phyloP scores from a whole-genome alignment of 2,113 vertebrate species.

The Agelaius phoeniceus region DNA sequence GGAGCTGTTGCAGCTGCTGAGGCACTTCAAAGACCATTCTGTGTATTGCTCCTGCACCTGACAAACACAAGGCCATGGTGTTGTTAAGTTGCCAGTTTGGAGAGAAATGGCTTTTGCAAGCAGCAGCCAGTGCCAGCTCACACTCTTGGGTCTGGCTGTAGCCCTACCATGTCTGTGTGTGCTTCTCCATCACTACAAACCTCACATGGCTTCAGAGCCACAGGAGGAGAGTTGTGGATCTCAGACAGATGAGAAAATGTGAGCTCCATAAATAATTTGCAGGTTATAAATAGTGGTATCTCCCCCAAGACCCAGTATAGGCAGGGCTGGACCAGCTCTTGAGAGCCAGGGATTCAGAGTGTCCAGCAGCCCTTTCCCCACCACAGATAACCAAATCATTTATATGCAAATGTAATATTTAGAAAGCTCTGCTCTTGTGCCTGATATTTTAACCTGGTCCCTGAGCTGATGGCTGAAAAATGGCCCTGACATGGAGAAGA shows the following conservation, averaged over 20 bases:
- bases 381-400: not conserved
- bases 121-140: not conserved
- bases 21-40: slow-evolving; percentile 44
- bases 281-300: not conserved
- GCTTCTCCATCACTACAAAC: not conserved
- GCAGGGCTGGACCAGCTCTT: not conserved
- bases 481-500: not conserved
- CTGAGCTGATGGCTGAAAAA: not conserved
- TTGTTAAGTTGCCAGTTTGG: not conserved
- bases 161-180: accelerated
- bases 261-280: not conserved
- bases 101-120: not conserved
- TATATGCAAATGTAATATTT: not conserved
- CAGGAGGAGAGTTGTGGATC: accelerated
- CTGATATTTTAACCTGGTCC: not conserved
- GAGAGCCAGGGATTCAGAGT: not conserved
- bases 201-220: not conserved
- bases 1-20: slow-evolving; percentile 34
- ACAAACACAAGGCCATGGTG: not conserved
- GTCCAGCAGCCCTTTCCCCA: not conserved
- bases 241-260: not conserved
- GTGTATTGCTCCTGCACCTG: not conserved
- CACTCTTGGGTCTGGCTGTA: not conserved
- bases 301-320: not conserved
- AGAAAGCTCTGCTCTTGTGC: not conserved